These are phyloP conservation scores for Pipistrellus pipistrellus DNA, from an alignment of 2,797 vertebrate species.

Conservation along the genomic window DNA sequence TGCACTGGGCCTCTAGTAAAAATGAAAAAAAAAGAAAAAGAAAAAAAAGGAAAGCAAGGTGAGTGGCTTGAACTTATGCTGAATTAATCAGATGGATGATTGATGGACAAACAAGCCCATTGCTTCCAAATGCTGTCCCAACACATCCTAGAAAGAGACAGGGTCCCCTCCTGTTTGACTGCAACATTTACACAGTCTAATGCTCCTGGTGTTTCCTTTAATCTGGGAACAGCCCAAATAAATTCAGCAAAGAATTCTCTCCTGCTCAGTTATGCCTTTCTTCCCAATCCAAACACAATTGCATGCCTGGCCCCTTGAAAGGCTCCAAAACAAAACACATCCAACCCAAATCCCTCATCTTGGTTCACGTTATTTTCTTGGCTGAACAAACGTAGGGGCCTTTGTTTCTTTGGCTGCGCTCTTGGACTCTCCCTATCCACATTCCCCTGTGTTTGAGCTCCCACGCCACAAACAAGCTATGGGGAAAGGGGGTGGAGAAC, in stretches of 20 bases:
- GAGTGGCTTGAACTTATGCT: neutral
- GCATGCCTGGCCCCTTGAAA: conserved; percentile 48
- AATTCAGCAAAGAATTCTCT: conserved; percentile 79
- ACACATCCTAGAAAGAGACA: neutral
- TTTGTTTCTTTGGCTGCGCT: conserved; percentile 58
- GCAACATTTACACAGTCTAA: conserved; percentile 27
- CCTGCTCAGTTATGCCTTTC: conserved; percentile 64
- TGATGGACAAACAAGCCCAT: neutral
- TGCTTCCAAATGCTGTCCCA: neutral
- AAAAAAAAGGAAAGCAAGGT: neutral
- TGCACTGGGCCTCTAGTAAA: neutral
- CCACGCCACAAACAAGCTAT: neutral
- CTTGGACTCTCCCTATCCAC: neutral
- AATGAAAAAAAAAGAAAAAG: neutral
- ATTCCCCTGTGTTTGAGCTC: conserved; percentile 14
- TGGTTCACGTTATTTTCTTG: conserved; percentile 55
- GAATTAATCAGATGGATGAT: neutral
- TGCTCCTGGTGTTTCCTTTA: conserved; percentile 70
- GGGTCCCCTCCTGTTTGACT: neutral
- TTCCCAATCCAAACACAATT: conserved; percentile 72
- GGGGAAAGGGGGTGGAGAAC: neutral
- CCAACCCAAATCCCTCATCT: conserved; percentile 54
- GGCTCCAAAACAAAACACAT: conserved; percentile 71
- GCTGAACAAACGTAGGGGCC: conserved; percentile 3
- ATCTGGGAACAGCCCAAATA: conserved; percentile 66